Percentiles rank a stretch among this genome's conserved stretches.
These are phyloP conservation scores for Formica aserva DNA, from an alignment of 2,888 invertebrate species.

Conservation along the genomic window DNA sequence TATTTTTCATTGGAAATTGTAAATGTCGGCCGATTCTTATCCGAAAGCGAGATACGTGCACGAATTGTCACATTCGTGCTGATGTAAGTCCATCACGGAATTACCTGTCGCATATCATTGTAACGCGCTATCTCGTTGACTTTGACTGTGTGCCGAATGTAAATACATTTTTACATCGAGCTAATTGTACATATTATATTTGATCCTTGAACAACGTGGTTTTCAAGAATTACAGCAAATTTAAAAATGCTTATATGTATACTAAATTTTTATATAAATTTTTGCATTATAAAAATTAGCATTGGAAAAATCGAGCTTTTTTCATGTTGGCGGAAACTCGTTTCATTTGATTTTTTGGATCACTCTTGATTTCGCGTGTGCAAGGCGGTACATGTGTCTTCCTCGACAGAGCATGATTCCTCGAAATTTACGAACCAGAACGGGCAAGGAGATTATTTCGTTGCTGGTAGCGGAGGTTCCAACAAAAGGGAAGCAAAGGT, in stretches of 20 bases:
- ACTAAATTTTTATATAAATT: not conserved
- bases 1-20: slow-evolving; percentile 27
- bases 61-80: slow-evolving; percentile 28
- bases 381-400: slow-evolving; percentile 13
- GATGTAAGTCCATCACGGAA: slow-evolving; percentile 32
- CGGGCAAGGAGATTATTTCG: slow-evolving; percentile 61
- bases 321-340: not conserved
- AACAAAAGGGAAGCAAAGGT: slow-evolving; percentile 55
- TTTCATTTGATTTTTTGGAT: not conserved
- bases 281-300: not conserved
- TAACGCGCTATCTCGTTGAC: slow-evolving; percentile 1
- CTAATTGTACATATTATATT: not conserved
- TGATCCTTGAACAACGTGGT: not conserved
- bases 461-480: slow-evolving; percentile 30
- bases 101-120: slow-evolving; percentile 12
- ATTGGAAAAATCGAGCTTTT: slow-evolving; percentile 6
- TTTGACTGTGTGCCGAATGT: not conserved
- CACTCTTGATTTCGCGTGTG: slow-evolving; percentile 47
- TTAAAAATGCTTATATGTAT: no score
- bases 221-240: not conserved
- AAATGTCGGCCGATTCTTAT: not conserved
- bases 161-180: slow-evolving; percentile 21
- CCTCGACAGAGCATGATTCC: slow-evolving; percentile 63
- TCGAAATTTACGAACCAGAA: slow-evolving; percentile 71
- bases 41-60: not conserved